These are phyloP conservation scores for Ophiothrix spiculata DNA, from an alignment of 35 echinoderm and acorn worm species.

Conservation along the genomic window DNA sequence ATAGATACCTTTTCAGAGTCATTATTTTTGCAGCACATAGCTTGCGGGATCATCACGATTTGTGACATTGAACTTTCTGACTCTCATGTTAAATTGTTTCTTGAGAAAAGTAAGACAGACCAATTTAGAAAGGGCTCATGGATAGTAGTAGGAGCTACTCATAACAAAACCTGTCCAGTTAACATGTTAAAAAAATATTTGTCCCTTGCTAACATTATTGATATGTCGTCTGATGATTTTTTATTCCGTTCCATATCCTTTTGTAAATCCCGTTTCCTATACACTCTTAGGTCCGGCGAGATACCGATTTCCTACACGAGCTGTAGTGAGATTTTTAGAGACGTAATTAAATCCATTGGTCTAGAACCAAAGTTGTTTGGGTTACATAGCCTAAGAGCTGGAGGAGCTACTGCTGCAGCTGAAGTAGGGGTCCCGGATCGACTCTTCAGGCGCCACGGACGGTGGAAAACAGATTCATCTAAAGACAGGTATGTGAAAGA, in stretches of 20 bases:
- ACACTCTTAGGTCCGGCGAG: neutral
- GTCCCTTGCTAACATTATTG: neutral
- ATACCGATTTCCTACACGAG: neutral
- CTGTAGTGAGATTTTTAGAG: constrained; percentile 27
- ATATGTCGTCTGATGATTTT: neutral
- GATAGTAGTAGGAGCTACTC: constrained; percentile 19
- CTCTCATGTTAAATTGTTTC: neutral
- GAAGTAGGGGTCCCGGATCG: constrained; percentile 22
- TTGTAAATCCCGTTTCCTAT: neutral
- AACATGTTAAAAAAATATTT: neutral
- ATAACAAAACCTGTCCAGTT: neutral
- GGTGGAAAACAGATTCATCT: constrained; percentile 31
- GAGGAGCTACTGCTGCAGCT: constrained; percentile 40
- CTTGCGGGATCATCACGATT: neutral
- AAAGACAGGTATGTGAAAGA: constrained; percentile 46
- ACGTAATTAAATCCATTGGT: neutral
- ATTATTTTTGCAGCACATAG: neutral
- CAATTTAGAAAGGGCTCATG: neutral
- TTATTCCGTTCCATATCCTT: neutral
- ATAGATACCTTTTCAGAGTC: neutral
- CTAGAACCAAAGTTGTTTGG: constrained; percentile 6
- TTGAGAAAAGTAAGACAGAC: neutral
- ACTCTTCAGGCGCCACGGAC: constrained; percentile 23
- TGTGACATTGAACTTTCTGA: neutral
- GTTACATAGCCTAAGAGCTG: constrained; percentile 26